phyloP scores from a whole-genome alignment of 2,113 vertebrate species.

The Australoheros scitulus region DNA sequence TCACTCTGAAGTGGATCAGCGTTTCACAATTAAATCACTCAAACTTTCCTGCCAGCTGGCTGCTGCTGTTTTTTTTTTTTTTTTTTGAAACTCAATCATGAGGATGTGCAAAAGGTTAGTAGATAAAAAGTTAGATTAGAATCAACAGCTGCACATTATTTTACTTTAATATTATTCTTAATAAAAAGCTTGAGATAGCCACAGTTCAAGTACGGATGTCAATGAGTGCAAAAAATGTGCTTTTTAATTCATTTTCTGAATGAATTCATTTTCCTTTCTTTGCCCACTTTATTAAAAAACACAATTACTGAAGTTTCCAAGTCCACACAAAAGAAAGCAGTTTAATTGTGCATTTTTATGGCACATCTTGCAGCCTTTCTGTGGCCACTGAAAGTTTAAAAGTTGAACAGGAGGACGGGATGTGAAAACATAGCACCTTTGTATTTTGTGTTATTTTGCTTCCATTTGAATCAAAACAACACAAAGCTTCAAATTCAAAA shows the following conservation, averaged over 20 bases:
- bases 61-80: not conserved
- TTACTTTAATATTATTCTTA: slow-evolving; percentile 10
- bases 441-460: too few species aligned
- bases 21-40: not conserved
- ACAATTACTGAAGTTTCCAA: not conserved
- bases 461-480: not conserved
- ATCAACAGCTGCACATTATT: slow-evolving; percentile 52
- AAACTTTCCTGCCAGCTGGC: slow-evolving; percentile 14
- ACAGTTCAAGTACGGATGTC: slow-evolving; percentile 1
- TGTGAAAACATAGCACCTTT: not conserved
- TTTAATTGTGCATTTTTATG: not conserved
- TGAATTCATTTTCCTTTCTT: not conserved
- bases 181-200: not conserved
- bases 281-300: not conserved
- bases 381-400: not conserved
- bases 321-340: not conserved
- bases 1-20: not conserved
- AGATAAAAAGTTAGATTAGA: slow-evolving; percentile 18
- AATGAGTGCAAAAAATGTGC: not conserved
- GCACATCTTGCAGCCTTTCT: not conserved
- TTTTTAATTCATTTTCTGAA: not conserved
- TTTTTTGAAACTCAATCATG: slow-evolving; percentile 11
- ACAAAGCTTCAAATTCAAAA: not conserved
- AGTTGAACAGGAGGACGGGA: fast-evolving
- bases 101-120: not conserved